These are phyloP conservation scores for Lochmaea crataegi DNA, from an alignment of 2,888 invertebrate genomes.

Conservation along the genomic window DNA sequence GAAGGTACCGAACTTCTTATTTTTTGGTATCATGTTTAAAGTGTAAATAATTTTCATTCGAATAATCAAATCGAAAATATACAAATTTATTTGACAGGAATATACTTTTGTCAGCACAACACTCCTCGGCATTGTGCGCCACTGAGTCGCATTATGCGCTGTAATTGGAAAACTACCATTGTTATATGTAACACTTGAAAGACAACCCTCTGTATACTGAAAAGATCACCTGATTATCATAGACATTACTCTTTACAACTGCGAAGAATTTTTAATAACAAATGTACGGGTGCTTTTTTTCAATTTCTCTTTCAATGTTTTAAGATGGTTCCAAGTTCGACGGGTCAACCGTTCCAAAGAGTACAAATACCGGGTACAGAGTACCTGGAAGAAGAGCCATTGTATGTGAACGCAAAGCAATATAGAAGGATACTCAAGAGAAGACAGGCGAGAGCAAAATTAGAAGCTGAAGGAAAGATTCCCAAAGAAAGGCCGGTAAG, in stretches of 20 bases:
- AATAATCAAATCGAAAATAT: too few relatives aligned
- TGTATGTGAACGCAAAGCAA: constrained; percentile 98
- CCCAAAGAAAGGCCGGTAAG: constrained; percentile 93
- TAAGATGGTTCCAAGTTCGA: constrained; percentile 71
- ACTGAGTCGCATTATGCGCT: too few relatives aligned
- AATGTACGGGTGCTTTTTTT: not conserved
- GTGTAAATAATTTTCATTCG: too few relatives aligned
- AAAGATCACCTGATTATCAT: too few relatives aligned
- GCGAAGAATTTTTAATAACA: constrained; percentile 23
- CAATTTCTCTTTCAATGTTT: constrained; percentile 11
- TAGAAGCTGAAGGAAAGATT: constrained; percentile 95
- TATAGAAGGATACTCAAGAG: constrained; percentile 96
- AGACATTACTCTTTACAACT: not conserved
- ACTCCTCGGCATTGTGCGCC: too few relatives aligned
- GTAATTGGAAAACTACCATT: too few relatives aligned
- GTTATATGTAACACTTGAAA: too few relatives aligned
- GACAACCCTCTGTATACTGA: too few relatives aligned
- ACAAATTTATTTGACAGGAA: too few relatives aligned
- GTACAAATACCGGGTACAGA: constrained; percentile 73
- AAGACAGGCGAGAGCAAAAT: constrained; percentile 91
- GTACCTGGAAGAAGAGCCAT: constrained; percentile 89
- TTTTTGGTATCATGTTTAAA: too few relatives aligned
- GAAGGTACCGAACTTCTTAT: too few relatives aligned
- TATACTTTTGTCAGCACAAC: too few relatives aligned
- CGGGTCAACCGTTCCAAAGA: constrained; percentile 68